Evolutionary conservation across 2,888 invertebrate species (phyloP).

Genomic region (Machimus rusticus): DNA sequence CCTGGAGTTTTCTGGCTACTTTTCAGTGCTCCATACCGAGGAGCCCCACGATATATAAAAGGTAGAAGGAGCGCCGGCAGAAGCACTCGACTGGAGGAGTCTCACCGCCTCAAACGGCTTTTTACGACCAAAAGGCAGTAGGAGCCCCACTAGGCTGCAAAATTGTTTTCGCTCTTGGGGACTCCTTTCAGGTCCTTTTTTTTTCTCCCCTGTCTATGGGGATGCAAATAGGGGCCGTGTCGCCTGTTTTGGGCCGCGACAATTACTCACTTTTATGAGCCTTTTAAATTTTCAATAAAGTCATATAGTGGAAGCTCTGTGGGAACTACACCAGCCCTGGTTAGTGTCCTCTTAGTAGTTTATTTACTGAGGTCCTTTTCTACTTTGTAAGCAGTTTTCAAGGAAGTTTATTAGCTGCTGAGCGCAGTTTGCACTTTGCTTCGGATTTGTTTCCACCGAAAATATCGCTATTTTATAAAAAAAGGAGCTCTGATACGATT

Average conservation of each 20-base stretch:
- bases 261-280: background rate
- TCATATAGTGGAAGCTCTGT: background rate
- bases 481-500: background rate
- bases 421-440: background rate
- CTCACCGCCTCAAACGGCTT: background rate
- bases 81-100: background rate
- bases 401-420: background rate
- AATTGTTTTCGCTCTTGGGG: background rate
- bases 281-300: background rate
- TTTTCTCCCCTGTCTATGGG: background rate
- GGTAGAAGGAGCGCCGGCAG: background rate
- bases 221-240: background rate
- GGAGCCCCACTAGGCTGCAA: background rate
- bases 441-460: background rate
- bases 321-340: background rate
- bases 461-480: background rate
- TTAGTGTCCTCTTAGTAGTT: background rate
- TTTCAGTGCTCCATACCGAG: background rate
- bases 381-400: background rate
- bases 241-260: background rate
- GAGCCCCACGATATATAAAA: background rate
- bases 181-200: background rate
- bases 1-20: background rate
- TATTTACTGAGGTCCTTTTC: background rate
- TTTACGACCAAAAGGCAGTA: background rate